Conservation (phyloP, 2,888 invertebrate species). For the Acanthosepion pharaonis region DNA sequence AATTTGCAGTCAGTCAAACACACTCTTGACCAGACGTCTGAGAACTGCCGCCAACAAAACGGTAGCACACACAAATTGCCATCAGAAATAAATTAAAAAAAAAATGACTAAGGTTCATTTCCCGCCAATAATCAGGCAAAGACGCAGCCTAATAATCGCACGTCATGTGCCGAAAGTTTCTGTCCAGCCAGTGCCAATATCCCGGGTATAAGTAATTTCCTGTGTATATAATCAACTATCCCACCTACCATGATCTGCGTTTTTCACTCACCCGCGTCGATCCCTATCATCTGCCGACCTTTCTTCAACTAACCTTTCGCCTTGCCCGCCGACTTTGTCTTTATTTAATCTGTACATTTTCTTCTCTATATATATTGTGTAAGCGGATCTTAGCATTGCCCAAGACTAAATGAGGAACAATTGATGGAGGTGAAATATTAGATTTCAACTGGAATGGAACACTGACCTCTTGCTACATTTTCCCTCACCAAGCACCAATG, state of each 20-base stretch:
- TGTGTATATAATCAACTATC: not conserved
- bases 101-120: not conserved
- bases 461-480: too few species aligned
- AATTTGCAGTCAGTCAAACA: too few species aligned
- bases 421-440: too few species aligned
- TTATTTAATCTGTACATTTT: too few species aligned
- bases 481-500: too few species aligned
- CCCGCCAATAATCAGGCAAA: not conserved
- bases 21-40: too few species aligned
- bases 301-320: not conserved
- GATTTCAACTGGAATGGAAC: too few species aligned
- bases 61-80: too few species aligned
- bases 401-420: too few species aligned
- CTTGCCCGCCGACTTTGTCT: not conserved
- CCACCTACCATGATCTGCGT: not conserved
- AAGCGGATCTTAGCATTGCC: too few species aligned
- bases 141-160: not conserved
- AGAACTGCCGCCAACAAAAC: too few species aligned
- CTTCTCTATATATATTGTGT: too few species aligned
- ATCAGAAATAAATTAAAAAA: not conserved
- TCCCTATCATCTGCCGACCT: accelerated
- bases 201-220: conserved; percentile 33
- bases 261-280: not conserved
- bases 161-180: not conserved
- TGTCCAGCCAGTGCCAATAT: not conserved